Evolutionary conservation across 2,888 invertebrate genomes (phyloP).

Genomic region (Sinelater perroti): DNA sequence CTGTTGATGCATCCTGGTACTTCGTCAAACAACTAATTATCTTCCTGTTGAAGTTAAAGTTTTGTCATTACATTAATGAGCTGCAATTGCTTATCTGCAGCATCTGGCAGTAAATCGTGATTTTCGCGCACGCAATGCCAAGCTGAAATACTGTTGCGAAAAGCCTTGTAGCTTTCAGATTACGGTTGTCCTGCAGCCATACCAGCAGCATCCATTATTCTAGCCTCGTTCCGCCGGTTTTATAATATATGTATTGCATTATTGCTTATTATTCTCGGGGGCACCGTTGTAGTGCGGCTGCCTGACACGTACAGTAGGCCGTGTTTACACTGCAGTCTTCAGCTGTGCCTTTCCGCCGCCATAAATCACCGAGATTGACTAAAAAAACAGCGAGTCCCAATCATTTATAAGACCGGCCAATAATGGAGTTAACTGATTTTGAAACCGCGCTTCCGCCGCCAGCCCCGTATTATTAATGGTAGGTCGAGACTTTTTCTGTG

Average conservation of each 20-base stretch:
- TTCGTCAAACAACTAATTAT: too few relatives aligned
- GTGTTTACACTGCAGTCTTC: background rate
- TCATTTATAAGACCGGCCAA: conserved; percentile 9
- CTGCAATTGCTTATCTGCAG: too few relatives aligned
- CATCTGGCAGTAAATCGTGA: too few relatives aligned
- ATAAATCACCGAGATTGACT: too few relatives aligned
- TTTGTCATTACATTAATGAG: too few relatives aligned
- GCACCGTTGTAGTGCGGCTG: background rate
- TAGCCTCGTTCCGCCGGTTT: background rate
- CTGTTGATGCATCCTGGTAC: too few relatives aligned
- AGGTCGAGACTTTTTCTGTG: conserved; percentile 14
- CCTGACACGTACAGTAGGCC: background rate
- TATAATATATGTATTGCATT: conserved; percentile 3
- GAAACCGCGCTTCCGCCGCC: conserved; percentile 9
- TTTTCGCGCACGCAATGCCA: too few relatives aligned
- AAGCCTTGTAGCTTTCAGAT: too few relatives aligned
- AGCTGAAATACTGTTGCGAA: too few relatives aligned
- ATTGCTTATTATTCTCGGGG: conserved; percentile 2
- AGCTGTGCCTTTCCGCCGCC: too few relatives aligned
- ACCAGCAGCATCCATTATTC: background rate
- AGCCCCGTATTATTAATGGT: conserved; percentile 15
- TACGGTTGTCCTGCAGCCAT: too few relatives aligned
- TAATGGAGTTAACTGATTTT: conserved; percentile 15
- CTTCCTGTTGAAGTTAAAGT: too few relatives aligned
- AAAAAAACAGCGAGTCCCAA: background rate